phyloP scores from a whole-genome alignment of 2,113 vertebrate species.

The Strigops habroptila region DNA sequence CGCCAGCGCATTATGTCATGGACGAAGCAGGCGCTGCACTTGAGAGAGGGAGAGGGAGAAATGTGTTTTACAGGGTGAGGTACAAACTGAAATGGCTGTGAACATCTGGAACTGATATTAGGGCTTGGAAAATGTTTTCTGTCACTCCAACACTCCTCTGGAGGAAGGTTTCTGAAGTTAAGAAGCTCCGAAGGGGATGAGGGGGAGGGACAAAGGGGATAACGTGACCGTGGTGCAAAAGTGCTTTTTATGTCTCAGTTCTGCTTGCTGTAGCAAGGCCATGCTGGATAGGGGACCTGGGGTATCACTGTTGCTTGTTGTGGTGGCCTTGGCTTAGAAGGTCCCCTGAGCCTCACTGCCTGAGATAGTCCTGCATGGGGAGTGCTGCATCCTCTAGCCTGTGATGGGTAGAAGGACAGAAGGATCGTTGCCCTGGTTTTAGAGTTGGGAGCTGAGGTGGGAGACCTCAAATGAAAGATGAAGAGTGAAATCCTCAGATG shows the following conservation, averaged over 20 bases:
- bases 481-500: not conserved
- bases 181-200: conserved; percentile 46
- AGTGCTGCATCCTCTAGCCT: not conserved
- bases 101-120: conserved; percentile 81
- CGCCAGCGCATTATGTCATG: conserved; percentile 61
- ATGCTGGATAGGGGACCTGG: rapidly evolving
- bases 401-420: no score
- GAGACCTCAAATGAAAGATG: not conserved
- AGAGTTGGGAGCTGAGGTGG: not conserved
- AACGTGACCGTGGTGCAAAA: not conserved
- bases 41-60: conserved; percentile 33
- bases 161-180: conserved; percentile 66
- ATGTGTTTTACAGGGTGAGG: conserved; percentile 76
- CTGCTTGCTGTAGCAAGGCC: not conserved
- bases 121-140: conserved; percentile 72
- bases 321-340: not conserved
- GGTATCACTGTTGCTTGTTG: rapidly evolving
- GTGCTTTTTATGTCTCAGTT: conserved; percentile 27
- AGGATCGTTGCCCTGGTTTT: not conserved
- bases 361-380: not conserved
- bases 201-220: not conserved
- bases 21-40: conserved; percentile 53
- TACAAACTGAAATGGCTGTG: conserved; percentile 71
- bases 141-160: conserved; percentile 62
- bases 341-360: not conserved